phyloP scores from a whole-genome alignment of 2,797 vertebrate genomes.

The Propithecus deckenii region DNA sequence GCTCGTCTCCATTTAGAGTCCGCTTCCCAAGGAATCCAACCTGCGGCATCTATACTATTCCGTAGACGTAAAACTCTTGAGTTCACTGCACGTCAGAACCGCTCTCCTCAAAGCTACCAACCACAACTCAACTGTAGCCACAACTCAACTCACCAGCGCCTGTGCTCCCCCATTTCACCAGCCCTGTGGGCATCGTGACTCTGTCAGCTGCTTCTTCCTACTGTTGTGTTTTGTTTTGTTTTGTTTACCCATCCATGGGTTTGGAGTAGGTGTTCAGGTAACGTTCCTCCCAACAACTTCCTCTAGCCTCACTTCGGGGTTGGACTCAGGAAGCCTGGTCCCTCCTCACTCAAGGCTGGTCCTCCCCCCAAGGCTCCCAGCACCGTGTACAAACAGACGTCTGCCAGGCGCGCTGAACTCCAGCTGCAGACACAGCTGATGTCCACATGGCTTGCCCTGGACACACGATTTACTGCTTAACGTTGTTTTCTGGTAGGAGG shows the following conservation, averaged over 20 bases:
- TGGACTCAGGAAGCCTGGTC: background rate
- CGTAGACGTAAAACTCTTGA: background rate
- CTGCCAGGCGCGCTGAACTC: background rate
- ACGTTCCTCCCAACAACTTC: background rate
- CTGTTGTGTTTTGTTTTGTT: background rate
- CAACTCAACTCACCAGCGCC: background rate
- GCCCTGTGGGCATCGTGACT: fast-evolving
- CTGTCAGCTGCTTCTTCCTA: background rate
- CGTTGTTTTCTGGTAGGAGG: background rate
- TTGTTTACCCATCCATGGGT: background rate
- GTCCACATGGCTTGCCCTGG: background rate
- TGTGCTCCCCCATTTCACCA: background rate
- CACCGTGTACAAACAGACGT: background rate
- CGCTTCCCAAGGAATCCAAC: background rate
- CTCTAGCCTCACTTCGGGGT: background rate
- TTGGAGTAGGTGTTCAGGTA: background rate
- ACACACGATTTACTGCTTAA: background rate
- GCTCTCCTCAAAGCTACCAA: background rate
- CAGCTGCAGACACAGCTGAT: background rate
- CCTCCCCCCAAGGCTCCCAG: background rate
- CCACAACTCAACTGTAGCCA: background rate
- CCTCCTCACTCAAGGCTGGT: background rate
- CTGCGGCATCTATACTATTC: background rate
- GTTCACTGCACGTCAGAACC: background rate
- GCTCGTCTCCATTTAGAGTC: background rate